Evolutionary conservation across 1,140 invertebrate genomes (phyloP), one percentile per base, ranked within the genome.

Genomic region (Brachionus manjavacas): DNA sequence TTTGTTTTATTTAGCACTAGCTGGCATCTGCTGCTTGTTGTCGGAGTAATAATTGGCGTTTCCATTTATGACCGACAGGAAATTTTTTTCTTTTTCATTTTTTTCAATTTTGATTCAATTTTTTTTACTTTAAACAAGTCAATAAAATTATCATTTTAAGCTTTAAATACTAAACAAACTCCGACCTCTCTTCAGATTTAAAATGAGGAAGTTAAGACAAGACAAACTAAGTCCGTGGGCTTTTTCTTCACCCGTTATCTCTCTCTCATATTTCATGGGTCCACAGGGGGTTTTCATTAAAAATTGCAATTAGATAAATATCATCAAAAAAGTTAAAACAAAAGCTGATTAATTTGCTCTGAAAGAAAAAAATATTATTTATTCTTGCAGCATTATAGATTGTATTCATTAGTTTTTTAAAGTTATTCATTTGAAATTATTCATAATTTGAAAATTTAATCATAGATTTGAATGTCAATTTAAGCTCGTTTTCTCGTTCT

Each of bases 371-470:
- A 31, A 12, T 31, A 68, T 31, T 39, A 14, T 31, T 28, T 68
- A 68, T 68, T 68, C 66, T 68, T 39, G 25, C 66, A 12, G 7
- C 11, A 31, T 39, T 68, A 16, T 28, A 31, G 7, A 68, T 68
- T 68, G 66, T 68, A 68, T 68, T 68, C 31, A 1, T 68, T 68
- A 31, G 6, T 31, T 20, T 72, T 72, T 43, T 43, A 20, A 41
- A 35, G 9, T 70, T 35, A 70, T 35, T 31, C 31, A 31, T 28
- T 70, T n/a, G 1, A 72, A 72, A 20, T 72, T 16, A 72, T 43
- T n/a, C 68, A 72, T 72, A 20, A 41, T 68, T 68, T 68, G 2
- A 60, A 60, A 60, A 60, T 14, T 72, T 72, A 20, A 72, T 72
- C 31, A 72, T 72, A 16, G 6, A 35, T 39, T 39, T 39, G 4